A percentile compares a stretch with the other conserved stretches of the same genome.
phyloP scores from a whole-genome alignment of 2,113 vertebrate species.

The Condylura cristata region DNA sequence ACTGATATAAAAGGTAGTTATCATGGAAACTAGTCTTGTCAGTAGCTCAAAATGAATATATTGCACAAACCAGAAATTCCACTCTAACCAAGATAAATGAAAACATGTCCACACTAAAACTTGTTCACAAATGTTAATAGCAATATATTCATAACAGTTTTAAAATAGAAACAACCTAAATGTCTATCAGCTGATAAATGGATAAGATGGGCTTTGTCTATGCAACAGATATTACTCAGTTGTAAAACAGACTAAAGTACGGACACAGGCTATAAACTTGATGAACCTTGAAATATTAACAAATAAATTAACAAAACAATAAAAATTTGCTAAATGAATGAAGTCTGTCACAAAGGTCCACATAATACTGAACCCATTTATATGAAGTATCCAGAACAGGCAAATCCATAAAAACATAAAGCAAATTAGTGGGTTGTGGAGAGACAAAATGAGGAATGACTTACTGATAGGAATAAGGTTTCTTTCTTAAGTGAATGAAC shows the following conservation, averaged over 20 bases:
- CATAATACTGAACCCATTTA: neutral
- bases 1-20: neutral
- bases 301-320: too few relatives aligned
- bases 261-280: neutral
- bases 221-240: neutral
- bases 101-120: neutral
- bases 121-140: neutral
- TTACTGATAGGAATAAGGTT: neutral
- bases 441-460: neutral
- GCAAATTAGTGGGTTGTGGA: neutral
- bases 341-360: neutral
- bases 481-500: neutral
- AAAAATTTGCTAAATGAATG: neutral
- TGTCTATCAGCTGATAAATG: neutral
- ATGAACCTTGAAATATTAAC: neutral
- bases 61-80: neutral
- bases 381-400: neutral
- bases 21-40: rapidly evolving
- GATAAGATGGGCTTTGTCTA: neutral
- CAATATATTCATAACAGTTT: neutral
- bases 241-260: neutral
- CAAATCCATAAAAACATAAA: neutral
- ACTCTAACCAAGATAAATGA: neutral
- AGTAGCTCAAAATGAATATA: neutral
- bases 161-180: neutral